Conservation (phyloP, 1,140 invertebrate species). For the Phthorimaea operculella region DNA sequence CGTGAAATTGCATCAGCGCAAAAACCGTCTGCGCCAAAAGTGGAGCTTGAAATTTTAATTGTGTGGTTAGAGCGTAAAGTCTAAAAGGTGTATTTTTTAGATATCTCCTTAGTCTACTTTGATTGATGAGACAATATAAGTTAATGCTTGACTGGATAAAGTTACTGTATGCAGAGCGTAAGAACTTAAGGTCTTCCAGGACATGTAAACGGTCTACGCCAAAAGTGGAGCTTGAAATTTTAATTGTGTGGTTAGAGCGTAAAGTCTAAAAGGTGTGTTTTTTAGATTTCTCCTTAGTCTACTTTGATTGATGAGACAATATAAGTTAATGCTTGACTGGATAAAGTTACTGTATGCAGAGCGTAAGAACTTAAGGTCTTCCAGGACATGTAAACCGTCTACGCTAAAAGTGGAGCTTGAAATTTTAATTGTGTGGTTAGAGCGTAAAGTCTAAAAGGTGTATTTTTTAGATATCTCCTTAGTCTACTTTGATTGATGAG, state of each 20-base stretch:
- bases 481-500: neutral
- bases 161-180: too few species aligned
- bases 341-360: too few species aligned
- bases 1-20: slow-evolving; percentile 24
- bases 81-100: slow-evolving; percentile 12
- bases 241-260: slow-evolving; percentile 27
- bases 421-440: slow-evolving; percentile 34
- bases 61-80: slow-evolving; percentile 15
- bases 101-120: neutral
- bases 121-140: neutral
- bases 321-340: too few species aligned
- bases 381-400: too few species aligned
- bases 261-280: slow-evolving; percentile 12
- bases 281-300: neutral
- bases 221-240: slow-evolving; percentile 32
- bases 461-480: slow-evolving; percentile 3
- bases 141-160: too few species aligned
- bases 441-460: slow-evolving; percentile 11
- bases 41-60: slow-evolving; percentile 37
- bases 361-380: too few species aligned
- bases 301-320: neutral
- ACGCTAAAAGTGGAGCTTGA: slow-evolving; percentile 26
- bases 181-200: too few species aligned
- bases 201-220: slow-evolving; percentile 19
- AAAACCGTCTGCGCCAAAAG: slow-evolving; percentile 23